Conservation (phyloP, 1,140 invertebrate species). For the Sipha flava region DNA sequence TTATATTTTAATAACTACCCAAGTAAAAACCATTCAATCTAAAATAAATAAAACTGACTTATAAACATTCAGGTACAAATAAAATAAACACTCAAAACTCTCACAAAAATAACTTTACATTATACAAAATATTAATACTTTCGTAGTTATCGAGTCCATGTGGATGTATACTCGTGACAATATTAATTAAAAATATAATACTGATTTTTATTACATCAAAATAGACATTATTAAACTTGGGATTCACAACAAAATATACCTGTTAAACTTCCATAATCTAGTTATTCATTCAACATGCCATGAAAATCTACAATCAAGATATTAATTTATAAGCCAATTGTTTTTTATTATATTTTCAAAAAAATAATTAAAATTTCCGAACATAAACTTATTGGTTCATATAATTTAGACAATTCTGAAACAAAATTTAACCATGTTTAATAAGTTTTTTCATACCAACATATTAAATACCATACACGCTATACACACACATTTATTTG, state of each 20-base stretch:
- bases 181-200: neutral
- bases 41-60: neutral
- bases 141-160: neutral
- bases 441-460: neutral
- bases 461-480: neutral
- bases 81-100: slow-evolving; percentile 6
- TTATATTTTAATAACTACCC: neutral
- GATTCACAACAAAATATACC: neutral
- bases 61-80: neutral
- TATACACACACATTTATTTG: neutral
- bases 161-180: neutral
- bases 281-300: neutral
- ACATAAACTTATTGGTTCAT: neutral
- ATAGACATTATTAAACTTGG: neutral
- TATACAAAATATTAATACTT: neutral
- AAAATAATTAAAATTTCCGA: neutral
- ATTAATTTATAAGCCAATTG: neutral
- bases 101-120: slow-evolving; percentile 17
- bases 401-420: neutral
- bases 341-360: neutral
- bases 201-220: slow-evolving; percentile 10
- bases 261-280: neutral
- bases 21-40: neutral
- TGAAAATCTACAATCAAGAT: neutral
- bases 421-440: neutral